Base-by-base conservation (phyloP, 2,797 vertebrate species). In the Fundulus diaphanus region DNA sequence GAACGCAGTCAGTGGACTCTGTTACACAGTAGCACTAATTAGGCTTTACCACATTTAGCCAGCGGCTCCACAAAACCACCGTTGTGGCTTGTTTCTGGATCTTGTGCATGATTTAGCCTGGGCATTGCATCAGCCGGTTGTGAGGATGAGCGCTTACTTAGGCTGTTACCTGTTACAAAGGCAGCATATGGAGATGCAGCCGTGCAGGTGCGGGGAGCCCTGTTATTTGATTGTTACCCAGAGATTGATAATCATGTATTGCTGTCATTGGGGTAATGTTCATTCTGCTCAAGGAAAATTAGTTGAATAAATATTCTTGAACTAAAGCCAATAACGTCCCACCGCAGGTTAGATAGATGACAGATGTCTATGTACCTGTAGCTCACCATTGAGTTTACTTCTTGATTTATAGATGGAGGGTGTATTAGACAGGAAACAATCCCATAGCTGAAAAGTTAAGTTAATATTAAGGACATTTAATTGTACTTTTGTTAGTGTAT, bases 311-410 rank as follows among this genome's bases (percentile, higher is more conserved):
- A 86, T 83, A 74, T 72, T 77, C 89, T 92, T 90, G 81, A 31
- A 57, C 29, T 12, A 65, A 71, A 81, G 80, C 69, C 86, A 78
- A 72, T 75, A 73, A 79, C 63, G 24, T 46, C 71, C 65, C 77
- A 82, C 69, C 54, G 24, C 37, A 56, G 65, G 57, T 76, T 82
- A 92, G 93, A 94, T 94, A 92, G 91, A 70, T 72, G 91, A 89
- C 93, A 94, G 94, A 94, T 94, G 93, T 85, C 71, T 18, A 54
- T 70, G 68, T 89, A 93, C 93, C 92, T 95, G 94, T 95, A 90
- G 91, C 85, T 85, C 73, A 84, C 88, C 72, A 88, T 82, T 57
- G 33, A 83, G 79, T 85, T 90, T 29, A 84, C 84, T 91, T 90
- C 74, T 40, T 71, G 44, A 79, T 80, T 87, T 76, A 1, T 49